Evolutionary conservation across 2,888 invertebrate species (phyloP).

Genomic region (Cataglyphis altisquamis): DNA sequence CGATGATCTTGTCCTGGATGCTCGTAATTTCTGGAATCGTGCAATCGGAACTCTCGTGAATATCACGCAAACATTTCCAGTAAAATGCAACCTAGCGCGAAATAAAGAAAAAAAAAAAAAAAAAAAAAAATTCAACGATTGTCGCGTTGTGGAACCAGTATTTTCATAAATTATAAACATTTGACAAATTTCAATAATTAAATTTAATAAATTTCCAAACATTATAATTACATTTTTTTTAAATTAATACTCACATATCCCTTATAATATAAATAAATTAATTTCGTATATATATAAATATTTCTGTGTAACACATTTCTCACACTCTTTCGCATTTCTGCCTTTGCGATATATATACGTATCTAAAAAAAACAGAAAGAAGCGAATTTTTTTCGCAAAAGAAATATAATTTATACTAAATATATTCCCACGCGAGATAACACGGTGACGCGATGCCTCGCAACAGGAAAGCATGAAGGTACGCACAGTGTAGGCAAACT

Average conservation of each 20-base stretch:
- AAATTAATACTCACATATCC: background rate
- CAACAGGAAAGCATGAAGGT: background rate
- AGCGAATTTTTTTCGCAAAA: background rate
- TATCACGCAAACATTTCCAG: conserved; percentile 37
- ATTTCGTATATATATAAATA: background rate
- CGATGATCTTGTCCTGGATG: conserved; percentile 38
- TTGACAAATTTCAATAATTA: background rate
- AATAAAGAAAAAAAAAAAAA: background rate
- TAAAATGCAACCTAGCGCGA: background rate
- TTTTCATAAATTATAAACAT: background rate
- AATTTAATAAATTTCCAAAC: background rate
- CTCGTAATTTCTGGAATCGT: conserved; percentile 63
- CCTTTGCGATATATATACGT: background rate
- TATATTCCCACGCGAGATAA: background rate
- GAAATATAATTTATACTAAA: conserved; percentile 9
- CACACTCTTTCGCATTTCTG: background rate
- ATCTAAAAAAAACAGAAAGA: background rate
- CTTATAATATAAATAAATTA: background rate
- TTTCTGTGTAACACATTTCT: background rate
- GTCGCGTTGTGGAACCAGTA: conserved; percentile 8
- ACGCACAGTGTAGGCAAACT: conserved; percentile 12
- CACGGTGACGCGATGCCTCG: conserved; percentile 3
- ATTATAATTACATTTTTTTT: background rate
- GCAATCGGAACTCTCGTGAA: conserved; percentile 46
- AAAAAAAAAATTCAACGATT: background rate